Base-by-base conservation (phyloP, 2,113 vertebrate species). In the Collichthys lucidus region DNA sequence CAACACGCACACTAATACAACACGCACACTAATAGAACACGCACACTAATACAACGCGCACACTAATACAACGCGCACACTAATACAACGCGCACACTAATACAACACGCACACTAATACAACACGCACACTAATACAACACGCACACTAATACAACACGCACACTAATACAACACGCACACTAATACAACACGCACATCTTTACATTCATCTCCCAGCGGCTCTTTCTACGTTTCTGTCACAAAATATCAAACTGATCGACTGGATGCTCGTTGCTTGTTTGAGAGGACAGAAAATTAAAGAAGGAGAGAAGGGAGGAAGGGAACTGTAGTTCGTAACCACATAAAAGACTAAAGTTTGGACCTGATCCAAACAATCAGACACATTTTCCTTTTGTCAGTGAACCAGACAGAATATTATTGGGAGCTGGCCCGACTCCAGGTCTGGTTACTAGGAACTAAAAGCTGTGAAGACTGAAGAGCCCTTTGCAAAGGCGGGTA, bases 1-100 rank as follows among this genome's bases (percentile, higher is more conserved):
- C 64, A 47, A 63, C 62, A 74, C 31, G 53, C 47, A 62, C 57
- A 55, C n/a, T n/a, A n/a, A n/a, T n/a, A n/a, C n/a, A n/a, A n/a
- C n/a, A n/a, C n/a, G n/a, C n/a, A n/a, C n/a, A n/a, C n/a, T n/a
- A n/a, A n/a, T n/a, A n/a, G n/a, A n/a, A n/a, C n/a, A n/a, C n/a
- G n/a, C 69, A 55, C 53, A 55, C 46, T 26, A 26, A 26, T 26
- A 26, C 24, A 26, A 20, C 62, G 4, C 50, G 40, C 62, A 24
- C 49, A 26, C 26, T 26, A 26, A 26, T 26, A 26, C 26, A 26
- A 47, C 59, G 14, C 62, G 55, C 14, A 42, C 42, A 0, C 64
- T 35, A 35, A 31, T 15, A 10, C 64, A 47, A 63, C 62, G 67
- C 31, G 53, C 47, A 62, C 57, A 55, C 46, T 26, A 26, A 26